A percentile compares a stretch with the other conserved stretches of the same genome.
These are phyloP conservation scores for Phortica variegata DNA, from an alignment of 1,140 invertebrate species.

Conservation along the genomic window DNA sequence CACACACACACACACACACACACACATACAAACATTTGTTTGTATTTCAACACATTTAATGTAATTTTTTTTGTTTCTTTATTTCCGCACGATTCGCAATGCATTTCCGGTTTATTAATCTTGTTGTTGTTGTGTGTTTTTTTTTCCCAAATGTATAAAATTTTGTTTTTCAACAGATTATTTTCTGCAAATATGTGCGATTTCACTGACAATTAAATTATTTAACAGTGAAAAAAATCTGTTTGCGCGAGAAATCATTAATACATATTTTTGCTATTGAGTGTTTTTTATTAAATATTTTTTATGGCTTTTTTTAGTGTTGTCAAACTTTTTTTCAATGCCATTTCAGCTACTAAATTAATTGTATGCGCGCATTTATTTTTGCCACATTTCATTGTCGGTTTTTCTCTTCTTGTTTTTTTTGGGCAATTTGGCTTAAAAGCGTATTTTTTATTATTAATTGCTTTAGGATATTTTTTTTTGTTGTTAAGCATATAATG, in stretches of 20 bases:
- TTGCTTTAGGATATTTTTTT: no score
- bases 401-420: no score
- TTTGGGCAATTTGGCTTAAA: no score
- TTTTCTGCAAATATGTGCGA: background rate
- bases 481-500: no score
- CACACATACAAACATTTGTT: background rate
- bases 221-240: constrained; percentile 18
- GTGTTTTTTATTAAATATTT: no score
- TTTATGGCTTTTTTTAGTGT: no score
- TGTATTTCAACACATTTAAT: background rate
- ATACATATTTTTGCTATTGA: background rate
- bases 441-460: no score
- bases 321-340: constrained; percentile 4
- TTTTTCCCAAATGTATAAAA: constrained; percentile 14
- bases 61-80: constrained; percentile 22
- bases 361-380: no score
- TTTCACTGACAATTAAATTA: constrained; percentile 37
- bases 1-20: constrained; percentile 3
- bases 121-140: constrained; percentile 24
- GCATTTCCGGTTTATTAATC: constrained; percentile 46
- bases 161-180: background rate
- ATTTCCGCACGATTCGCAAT: constrained; percentile 35
- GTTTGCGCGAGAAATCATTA: constrained; percentile 3
- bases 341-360: constrained; percentile 2
- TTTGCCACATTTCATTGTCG: no score